Conservation (phyloP, 2,797 vertebrate genomes). For the Gambusia yucatana region DNA sequence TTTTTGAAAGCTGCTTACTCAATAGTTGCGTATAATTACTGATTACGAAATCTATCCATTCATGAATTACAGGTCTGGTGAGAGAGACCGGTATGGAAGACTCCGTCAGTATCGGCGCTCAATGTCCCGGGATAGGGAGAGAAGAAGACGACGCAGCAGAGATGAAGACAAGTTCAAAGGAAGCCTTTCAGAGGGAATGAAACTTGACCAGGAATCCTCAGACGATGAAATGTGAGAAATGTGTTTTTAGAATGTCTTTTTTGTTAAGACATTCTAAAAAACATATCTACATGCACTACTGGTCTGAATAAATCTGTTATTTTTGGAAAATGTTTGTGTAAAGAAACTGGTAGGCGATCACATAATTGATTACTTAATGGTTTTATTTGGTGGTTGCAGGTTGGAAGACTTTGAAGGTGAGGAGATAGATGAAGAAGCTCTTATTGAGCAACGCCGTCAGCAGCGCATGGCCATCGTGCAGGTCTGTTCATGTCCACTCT, state of each 20-base stretch:
- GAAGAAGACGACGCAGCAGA: slow-evolving; percentile 89
- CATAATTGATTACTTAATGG: background rate
- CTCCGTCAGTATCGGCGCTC: slow-evolving; percentile 88
- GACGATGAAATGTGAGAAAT: slow-evolving; percentile 91
- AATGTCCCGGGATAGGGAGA: slow-evolving; percentile 85
- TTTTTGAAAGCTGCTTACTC: background rate
- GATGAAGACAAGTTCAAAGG: slow-evolving; percentile 99
- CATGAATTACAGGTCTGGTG: slow-evolving; percentile 67
- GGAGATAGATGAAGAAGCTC: slow-evolving; percentile 96
- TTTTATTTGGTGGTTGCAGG: slow-evolving; percentile 69
- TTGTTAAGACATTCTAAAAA: background rate
- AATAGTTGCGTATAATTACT: background rate
- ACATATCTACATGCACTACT: background rate
- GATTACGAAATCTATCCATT: background rate
- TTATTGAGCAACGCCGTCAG: slow-evolving; percentile 94
- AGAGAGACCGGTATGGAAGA: slow-evolving; percentile 89
- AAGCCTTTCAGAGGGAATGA: slow-evolving; percentile 98
- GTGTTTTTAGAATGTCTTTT: too few relatives aligned
- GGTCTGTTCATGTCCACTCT: slow-evolving; percentile 70
- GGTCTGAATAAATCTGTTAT: background rate
- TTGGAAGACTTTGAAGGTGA: slow-evolving; percentile 97
- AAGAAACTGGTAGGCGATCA: background rate
- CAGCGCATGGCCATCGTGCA: slow-evolving; percentile 96
- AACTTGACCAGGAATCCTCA: slow-evolving; percentile 92
- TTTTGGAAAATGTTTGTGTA: background rate